A percentile compares a stretch with the other conserved stretches of the same genome.
Evolutionary conservation across 1,140 invertebrate genomes (phyloP).

Genomic region (Drosophila persimilis): DNA sequence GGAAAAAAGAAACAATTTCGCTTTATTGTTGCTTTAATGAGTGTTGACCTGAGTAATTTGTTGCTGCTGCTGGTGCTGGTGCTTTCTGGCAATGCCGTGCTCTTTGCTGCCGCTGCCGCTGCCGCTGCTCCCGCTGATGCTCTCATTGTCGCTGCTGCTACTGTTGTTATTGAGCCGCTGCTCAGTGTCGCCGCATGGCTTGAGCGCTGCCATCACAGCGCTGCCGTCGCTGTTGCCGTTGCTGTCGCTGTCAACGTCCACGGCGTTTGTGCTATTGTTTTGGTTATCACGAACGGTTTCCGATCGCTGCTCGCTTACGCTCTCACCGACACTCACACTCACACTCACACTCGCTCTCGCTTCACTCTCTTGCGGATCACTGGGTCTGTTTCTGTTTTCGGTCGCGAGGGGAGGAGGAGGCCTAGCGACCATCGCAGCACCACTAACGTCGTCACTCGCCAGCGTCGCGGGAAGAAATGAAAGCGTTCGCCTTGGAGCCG

Average conservation of each 20-base stretch:
- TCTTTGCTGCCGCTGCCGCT: constrained; percentile 1
- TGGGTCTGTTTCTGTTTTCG: constrained; percentile 2
- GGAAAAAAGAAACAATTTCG: constrained; percentile 14
- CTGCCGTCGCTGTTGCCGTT: constrained; percentile 14
- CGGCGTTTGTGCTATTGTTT: constrained; percentile 9
- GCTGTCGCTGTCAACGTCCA: constrained; percentile 1
- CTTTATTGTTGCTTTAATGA: constrained; percentile 40
- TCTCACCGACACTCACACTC: constrained; percentile 8
- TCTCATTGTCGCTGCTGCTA: constrained; percentile 55
- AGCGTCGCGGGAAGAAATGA: constrained; percentile 53
- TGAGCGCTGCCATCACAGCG: constrained; percentile 66
- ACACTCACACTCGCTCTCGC: constrained; percentile 9
- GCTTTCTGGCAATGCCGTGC: constrained; percentile 32
- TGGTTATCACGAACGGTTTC: too few species aligned
- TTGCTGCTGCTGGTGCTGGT: constrained; percentile 48
- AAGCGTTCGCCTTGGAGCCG: constrained; percentile 15
- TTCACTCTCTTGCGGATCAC: constrained; percentile 11
- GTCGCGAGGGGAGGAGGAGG: not conserved
- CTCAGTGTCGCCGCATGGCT: constrained; percentile 47
- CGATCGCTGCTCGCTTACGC: constrained; percentile 20
- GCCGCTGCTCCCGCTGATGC: constrained; percentile 30
- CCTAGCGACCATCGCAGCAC: constrained; percentile 15
- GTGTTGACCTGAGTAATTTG: constrained; percentile 49
- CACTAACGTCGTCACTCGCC: constrained; percentile 63
- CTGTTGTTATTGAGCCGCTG: constrained; percentile 37